These are phyloP conservation scores for Entomyzon cyanotis DNA, from an alignment of 2,113 vertebrate genomes.

Conservation along the genomic window DNA sequence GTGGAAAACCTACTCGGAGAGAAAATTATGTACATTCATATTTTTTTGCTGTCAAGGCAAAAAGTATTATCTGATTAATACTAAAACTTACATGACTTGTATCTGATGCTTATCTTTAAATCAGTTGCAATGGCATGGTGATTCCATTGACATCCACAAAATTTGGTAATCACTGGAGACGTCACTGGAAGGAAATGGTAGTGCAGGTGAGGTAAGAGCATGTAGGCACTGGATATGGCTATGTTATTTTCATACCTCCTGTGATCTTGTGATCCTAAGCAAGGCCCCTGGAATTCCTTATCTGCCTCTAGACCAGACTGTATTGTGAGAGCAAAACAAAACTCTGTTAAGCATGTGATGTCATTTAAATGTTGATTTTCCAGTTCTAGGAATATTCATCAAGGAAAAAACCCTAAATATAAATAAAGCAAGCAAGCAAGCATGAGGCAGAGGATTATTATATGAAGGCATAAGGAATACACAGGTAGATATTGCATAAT, in stretches of 20 bases:
- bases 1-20: neutral
- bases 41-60: neutral
- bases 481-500: neutral
- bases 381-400: neutral
- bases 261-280: neutral
- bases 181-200: neutral
- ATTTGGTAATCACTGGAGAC: neutral
- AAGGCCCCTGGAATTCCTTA: neutral
- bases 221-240: neutral
- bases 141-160: neutral
- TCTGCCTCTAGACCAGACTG: neutral
- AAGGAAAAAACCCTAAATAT: neutral
- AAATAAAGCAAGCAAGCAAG: neutral
- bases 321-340: neutral
- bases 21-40: neutral
- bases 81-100: neutral
- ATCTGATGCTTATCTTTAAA: neutral
- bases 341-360: neutral
- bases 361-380: neutral
- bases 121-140: neutral
- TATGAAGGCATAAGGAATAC: neutral
- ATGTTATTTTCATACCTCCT: neutral
- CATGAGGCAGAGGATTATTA: neutral
- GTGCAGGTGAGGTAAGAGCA: neutral
- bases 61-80: neutral